These are phyloP conservation scores for Poecilia wingei DNA, from an alignment of 2,797 vertebrate species.

Conservation along the genomic window DNA sequence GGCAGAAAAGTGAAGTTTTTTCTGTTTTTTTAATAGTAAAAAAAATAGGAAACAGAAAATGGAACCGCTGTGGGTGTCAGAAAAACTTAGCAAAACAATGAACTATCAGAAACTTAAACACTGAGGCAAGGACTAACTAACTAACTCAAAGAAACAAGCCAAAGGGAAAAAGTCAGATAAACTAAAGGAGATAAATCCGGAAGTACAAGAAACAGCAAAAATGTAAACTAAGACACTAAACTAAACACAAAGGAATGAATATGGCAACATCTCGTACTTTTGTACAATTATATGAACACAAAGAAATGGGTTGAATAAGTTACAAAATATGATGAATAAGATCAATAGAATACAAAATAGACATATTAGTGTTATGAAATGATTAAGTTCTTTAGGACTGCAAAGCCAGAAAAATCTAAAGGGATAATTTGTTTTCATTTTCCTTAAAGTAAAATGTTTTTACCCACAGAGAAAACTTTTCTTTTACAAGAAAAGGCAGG, in stretches of 20 bases:
- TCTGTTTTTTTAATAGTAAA: background rate
- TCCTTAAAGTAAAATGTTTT: background rate
- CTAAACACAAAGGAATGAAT: background rate
- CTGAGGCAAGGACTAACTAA: too few species aligned
- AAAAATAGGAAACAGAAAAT: too few species aligned
- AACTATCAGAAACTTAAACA: too few species aligned
- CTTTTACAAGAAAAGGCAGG: background rate
- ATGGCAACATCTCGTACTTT: background rate
- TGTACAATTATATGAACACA: too few species aligned
- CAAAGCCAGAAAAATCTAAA: background rate
- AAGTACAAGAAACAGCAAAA: background rate
- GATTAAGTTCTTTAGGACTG: too few species aligned
- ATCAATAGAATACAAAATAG: too few species aligned
- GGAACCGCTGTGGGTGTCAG: background rate
- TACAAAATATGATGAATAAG: too few species aligned
- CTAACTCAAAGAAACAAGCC: too few species aligned
- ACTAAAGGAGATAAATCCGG: background rate
- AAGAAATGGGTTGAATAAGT: too few species aligned
- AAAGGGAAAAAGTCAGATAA: too few species aligned
- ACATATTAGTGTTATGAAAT: too few species aligned
- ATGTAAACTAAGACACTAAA: background rate
- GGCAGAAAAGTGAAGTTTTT: constrained; percentile 2
- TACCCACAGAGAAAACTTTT: background rate
- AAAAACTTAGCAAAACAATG: background rate
- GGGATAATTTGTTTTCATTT: background rate